Base-by-base conservation (phyloP, 37 sponge, comb jelly and placozoan genomes). In the Petrosia ficiformis region DNA sequence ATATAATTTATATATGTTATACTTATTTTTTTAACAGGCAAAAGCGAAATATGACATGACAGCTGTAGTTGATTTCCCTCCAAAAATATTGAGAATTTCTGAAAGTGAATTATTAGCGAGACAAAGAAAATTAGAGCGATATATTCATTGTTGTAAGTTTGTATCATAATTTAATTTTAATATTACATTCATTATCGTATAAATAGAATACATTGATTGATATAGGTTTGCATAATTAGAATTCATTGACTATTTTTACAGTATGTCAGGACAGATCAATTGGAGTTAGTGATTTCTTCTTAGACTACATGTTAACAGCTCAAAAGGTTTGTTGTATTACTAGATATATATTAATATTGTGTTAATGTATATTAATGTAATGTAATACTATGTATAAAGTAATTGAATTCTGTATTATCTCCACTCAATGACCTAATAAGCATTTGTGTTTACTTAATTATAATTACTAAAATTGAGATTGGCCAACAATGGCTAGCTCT, bases 301-400 rank as follows among this genome's bases (percentile, higher is more conserved):
- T 76, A 65, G 85, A 89, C 71, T 89, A 75, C 76, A 44, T 84
- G 30, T 56, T 84, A 59, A 76, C 90, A 1, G 76, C 77, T 36
- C 90, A 89, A 74, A 57, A 52, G 19, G 74, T 71, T 48, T 3
- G 40, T n/a, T n/a, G n/a, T n/a, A n/a, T n/a, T n/a, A n/a, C n/a
- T n/a, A n/a, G n/a, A n/a, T n/a, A n/a, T n/a, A n/a, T n/a, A n/a
- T n/a, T n/a, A n/a, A n/a, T n/a, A n/a, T n/a, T n/a, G n/a, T n/a
- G n/a, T n/a, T n/a, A n/a, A n/a, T n/a, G n/a, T n/a, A n/a, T n/a
- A n/a, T n/a, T n/a, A n/a, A n/a, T n/a, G n/a, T n/a, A n/a, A n/a
- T n/a, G n/a, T n/a, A n/a, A n/a, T n/a, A n/a, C n/a, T n/a, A n/a
- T n/a, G n/a, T n/a, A n/a, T n/a, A n/a, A n/a, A n/a, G n/a, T n/a